These are phyloP conservation scores for Ifrita kowaldi DNA, from an alignment of 2,113 vertebrate genomes.

Conservation along the genomic window DNA sequence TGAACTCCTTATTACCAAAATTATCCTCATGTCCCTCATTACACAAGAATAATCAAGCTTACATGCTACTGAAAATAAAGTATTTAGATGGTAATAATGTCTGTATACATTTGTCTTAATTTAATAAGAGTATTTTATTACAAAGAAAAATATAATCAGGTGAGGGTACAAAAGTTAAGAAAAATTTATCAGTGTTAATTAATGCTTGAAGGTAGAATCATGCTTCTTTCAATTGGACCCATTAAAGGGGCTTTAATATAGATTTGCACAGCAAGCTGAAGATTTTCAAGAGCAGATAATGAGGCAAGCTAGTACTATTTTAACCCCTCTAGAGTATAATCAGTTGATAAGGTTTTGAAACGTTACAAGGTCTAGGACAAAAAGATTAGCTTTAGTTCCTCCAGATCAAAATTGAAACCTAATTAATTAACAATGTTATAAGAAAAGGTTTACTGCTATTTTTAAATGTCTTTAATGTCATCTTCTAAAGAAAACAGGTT, in stretches of 20 bases:
- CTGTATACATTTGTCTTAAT: slow-evolving; percentile 18
- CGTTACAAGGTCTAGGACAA: slow-evolving; percentile 83
- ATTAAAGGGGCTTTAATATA: slow-evolving; percentile 82
- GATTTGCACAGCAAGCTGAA: slow-evolving; percentile 80
- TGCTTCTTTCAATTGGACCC: slow-evolving; percentile 68
- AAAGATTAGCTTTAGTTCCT: slow-evolving; percentile 81
- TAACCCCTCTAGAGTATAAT: slow-evolving; percentile 79
- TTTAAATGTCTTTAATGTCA: slow-evolving; percentile 52
- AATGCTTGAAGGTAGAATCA: slow-evolving; percentile 60
- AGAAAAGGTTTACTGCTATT: slow-evolving; percentile 55
- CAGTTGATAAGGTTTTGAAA: slow-evolving; percentile 73
- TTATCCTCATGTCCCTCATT: slow-evolving; percentile 19
- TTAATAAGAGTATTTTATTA: slow-evolving; percentile 6
- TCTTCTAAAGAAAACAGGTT: neutral
- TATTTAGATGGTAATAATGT: neutral
- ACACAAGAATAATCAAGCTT: slow-evolving; percentile 4
- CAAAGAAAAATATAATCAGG: slow-evolving; percentile 13
- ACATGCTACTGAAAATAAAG: neutral
- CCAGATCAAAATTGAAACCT: slow-evolving; percentile 79
- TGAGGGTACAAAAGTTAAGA: slow-evolving; percentile 17
- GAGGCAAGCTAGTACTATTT: slow-evolving; percentile 83
- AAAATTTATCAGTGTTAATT: slow-evolving; percentile 49
- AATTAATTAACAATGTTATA: slow-evolving; percentile 76
- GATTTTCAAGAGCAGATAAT: slow-evolving; percentile 83
- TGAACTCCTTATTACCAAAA: neutral